phyloP scores from a whole-genome alignment of 2,888 invertebrate genomes.

The Lycophotia porphyrea region DNA sequence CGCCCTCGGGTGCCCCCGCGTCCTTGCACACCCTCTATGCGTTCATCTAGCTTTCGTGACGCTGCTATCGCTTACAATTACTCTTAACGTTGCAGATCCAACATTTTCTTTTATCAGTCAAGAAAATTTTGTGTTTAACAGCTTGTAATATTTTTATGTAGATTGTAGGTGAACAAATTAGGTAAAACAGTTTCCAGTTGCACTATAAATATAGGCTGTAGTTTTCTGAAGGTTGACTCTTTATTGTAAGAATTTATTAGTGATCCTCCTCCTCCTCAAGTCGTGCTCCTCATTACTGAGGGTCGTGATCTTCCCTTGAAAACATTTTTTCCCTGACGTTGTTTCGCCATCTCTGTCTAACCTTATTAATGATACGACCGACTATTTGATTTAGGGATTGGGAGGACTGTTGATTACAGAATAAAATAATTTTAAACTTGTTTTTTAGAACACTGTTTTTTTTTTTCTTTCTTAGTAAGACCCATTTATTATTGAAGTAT shows the following conservation, averaged over 20 bases:
- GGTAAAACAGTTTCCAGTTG: conserved; percentile 2
- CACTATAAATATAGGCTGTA: not conserved
- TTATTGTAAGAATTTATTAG: not conserved
- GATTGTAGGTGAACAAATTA: conserved; percentile 27
- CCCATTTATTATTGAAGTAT: not conserved
- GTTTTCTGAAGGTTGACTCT: not conserved
- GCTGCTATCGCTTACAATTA: conserved; percentile 72
- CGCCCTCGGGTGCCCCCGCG: conserved; percentile 79
- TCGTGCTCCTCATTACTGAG: too few relatives aligned
- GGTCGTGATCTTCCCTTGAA: too few relatives aligned
- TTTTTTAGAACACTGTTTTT: not conserved
- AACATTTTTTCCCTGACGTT: too few relatives aligned
- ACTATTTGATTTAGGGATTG: too few relatives aligned
- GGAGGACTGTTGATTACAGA: not conserved
- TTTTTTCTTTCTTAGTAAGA: not conserved
- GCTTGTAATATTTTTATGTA: conserved; percentile 33
- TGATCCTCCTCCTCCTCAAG: too few relatives aligned
- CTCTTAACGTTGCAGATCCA: conserved; percentile 65
- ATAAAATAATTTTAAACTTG: not conserved
- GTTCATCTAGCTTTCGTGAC: conserved; percentile 68
- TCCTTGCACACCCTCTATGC: conserved; percentile 82
- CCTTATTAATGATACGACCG: too few relatives aligned
- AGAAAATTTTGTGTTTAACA: conserved; percentile 36
- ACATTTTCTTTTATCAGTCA: conserved; percentile 65
- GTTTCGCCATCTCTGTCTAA: too few relatives aligned